These are phyloP conservation scores for Porites evermanni DNA, from an alignment of 92 coral and sea anemone genomes.

Conservation along the genomic window DNA sequence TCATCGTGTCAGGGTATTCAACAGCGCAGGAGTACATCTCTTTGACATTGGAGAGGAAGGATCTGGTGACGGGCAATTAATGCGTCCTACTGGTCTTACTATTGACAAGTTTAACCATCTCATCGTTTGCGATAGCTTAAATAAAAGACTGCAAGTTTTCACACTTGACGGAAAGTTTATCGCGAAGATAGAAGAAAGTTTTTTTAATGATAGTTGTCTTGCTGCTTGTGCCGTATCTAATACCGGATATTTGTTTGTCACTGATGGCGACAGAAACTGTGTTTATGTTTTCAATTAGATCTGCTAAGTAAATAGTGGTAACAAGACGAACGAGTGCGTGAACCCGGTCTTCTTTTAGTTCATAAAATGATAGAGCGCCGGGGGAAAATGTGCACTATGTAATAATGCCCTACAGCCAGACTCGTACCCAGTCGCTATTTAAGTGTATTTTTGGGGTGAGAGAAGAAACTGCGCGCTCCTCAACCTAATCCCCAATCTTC, in stretches of 20 bases:
- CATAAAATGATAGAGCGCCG: too few species aligned
- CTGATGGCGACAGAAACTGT: not conserved
- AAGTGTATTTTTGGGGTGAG: too few species aligned
- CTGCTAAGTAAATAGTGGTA: not conserved
- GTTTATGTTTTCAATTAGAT: not conserved
- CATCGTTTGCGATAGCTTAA: conserved; percentile 39
- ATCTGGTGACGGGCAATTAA: conserved; percentile 41
- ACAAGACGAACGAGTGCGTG: too few species aligned
- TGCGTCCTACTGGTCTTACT: conserved; percentile 54
- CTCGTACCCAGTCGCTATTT: too few species aligned
- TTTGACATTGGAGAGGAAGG: conserved; percentile 40
- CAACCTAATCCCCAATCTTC: too few species aligned
- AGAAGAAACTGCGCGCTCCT: too few species aligned
- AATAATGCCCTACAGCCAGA: too few species aligned
- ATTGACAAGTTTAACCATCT: conserved; percentile 61
- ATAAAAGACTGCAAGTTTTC: conserved; percentile 6
- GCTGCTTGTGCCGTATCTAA: not conserved
- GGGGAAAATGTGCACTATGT: too few species aligned
- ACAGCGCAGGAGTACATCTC: conserved; percentile 37
- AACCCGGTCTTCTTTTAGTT: too few species aligned
- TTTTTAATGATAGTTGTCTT: not conserved
- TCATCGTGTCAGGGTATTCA: not conserved
- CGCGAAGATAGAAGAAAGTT: not conserved
- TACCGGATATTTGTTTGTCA: not conserved
- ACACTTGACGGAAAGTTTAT: not conserved